Base-by-base conservation (phyloP, 2,797 vertebrate genomes). In the Gallinago nigripennis region DNA sequence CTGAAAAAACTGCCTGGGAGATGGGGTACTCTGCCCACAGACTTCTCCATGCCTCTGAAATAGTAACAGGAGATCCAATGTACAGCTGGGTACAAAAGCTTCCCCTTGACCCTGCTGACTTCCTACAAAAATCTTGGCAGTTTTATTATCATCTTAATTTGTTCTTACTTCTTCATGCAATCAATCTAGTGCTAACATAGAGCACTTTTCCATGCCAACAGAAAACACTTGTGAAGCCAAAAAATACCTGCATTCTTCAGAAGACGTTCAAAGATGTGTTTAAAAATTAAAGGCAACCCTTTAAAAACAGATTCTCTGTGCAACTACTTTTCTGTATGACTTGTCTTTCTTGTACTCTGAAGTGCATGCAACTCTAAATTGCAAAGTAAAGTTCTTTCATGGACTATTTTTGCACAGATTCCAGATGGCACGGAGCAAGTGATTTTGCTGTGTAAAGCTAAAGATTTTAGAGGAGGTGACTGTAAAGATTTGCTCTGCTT, bases 361-460 rank as follows among this genome's bases (percentile, higher is more conserved):
- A 94, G 54, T 58, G 53, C 65, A n/a, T 7, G 17, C 12, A 50
- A 79, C 77, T 60, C 46, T 50, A 64, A 91, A 84, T 63, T 83
- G 80, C 77, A 91, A 86, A 65, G 63, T 57, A n/a, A 68, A 95
- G 35, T 88, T 80, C 16, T 86, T 91, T 84, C 48, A 23, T 37
- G 58, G 58, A 63, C 58, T 90, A 58, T 82, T 92, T 92, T 78
- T 83, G 50, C 58, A 84, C 66, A 78, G 83, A 78, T 94, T 90
- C 86, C 95, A 95, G 89, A 96, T 83, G 79, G 86, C 73, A 82
- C 60, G 60, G 57, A 95, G 46, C 31, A 73, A 95, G 66, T 88
- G 72, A 91, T 78, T 91, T 81, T 72, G 72, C 72, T 80, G 45
- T 78, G 60, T 51, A 86, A 69, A 85, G 16, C 50, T 71, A 64